Conservation (phyloP, 1,140 invertebrate species). For the Aphaenogaster floridana region DNA sequence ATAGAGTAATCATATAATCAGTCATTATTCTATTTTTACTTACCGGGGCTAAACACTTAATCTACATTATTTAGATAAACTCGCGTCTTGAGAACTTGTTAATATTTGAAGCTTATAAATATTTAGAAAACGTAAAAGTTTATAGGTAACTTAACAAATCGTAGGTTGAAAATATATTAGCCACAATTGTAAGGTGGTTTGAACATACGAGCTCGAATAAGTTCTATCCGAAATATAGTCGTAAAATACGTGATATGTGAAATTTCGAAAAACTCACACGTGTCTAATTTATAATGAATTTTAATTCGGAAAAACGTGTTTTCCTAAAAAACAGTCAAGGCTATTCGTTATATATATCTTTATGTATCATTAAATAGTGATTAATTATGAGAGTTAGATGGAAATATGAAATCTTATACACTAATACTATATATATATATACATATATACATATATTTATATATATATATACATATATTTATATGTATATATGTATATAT, state of each 20-base stretch:
- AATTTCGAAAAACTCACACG: conserved; percentile 52
- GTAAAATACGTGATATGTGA: conserved; percentile 25
- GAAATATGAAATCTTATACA: conserved; percentile 74
- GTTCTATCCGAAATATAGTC: conserved; percentile 19
- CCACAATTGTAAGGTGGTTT: conserved; percentile 2
- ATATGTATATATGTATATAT: conserved; percentile 46
- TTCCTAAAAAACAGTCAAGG: conserved; percentile 46
- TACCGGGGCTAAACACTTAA: neutral
- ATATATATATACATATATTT: conserved; percentile 68
- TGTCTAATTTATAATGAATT: conserved; percentile 61
- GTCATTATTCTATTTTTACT: conserved; percentile 34
- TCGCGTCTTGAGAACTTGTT: neutral
- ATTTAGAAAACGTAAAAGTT: neutral
- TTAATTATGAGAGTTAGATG: conserved; percentile 71
- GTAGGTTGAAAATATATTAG: conserved; percentile 51
- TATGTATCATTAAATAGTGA: conserved; percentile 73
- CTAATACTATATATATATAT: conserved; percentile 72
- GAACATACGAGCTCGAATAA: neutral
- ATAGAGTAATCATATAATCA: conserved; percentile 27
- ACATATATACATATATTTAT: conserved; percentile 67
- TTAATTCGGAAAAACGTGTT: conserved; percentile 61
- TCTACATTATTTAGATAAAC: conserved; percentile 15
- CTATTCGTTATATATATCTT: conserved; percentile 61
- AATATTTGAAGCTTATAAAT: neutral
- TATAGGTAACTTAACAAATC: neutral